Conservation (phyloP, 2,888 invertebrate species). For the Nymphalis c-album region DNA sequence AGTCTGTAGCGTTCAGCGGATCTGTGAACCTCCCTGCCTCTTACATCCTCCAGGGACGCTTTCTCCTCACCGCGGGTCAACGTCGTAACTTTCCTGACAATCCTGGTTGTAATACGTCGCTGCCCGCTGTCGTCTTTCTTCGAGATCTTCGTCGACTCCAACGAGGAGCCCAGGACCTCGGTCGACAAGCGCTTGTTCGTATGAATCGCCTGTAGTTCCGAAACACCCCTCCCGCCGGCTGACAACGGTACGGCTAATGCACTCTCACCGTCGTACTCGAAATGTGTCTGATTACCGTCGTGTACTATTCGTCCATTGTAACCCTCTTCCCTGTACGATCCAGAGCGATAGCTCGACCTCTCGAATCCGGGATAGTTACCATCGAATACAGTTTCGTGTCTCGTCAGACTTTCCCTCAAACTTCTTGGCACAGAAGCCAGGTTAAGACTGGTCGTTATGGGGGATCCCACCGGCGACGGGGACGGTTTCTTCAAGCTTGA, state of each 20-base stretch:
- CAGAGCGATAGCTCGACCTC: slow-evolving; percentile 66
- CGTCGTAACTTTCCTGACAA: slow-evolving; percentile 93
- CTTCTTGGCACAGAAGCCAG: slow-evolving; percentile 80
- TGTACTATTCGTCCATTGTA: slow-evolving; percentile 75
- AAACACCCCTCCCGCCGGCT: slow-evolving; percentile 70
- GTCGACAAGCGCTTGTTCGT: slow-evolving; percentile 91
- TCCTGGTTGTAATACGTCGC: slow-evolving; percentile 91
- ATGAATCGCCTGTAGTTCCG: slow-evolving; percentile 88
- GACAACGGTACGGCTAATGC: slow-evolving; percentile 71
- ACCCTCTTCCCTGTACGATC: slow-evolving; percentile 69
- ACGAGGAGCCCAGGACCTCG: slow-evolving; percentile 91
- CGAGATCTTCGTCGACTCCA: slow-evolving; percentile 92
- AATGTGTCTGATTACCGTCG: slow-evolving; percentile 78
- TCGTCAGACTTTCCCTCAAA: slow-evolving; percentile 77
- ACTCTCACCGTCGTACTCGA: slow-evolving; percentile 73
- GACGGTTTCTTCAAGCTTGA: slow-evolving; percentile 77
- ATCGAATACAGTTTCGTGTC: slow-evolving; percentile 75
- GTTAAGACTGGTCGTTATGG: slow-evolving; percentile 83
- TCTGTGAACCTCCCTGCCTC: slow-evolving; percentile 81
- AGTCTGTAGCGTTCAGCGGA: slow-evolving; percentile 82
- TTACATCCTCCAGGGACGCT: slow-evolving; percentile 85
- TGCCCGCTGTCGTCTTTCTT: slow-evolving; percentile 89
- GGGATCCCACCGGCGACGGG: slow-evolving; percentile 79
- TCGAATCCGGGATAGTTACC: slow-evolving; percentile 76
- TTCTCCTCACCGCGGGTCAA: slow-evolving; percentile 92